Base-by-base conservation (phyloP, 2,113 vertebrate genomes). In the Promerops cafer region DNA sequence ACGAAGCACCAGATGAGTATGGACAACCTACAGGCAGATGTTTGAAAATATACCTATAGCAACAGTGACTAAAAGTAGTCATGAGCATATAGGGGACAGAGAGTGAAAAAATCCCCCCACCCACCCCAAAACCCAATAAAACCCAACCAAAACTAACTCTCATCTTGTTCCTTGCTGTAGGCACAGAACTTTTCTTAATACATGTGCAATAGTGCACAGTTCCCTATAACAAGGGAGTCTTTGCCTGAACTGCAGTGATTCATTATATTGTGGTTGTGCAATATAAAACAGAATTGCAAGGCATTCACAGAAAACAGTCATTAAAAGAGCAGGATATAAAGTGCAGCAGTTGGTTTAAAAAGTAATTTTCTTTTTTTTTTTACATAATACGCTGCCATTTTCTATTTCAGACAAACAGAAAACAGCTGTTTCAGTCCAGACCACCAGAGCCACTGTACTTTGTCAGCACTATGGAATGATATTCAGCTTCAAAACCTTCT, bases 361-460 rank as follows among this genome's bases (percentile, higher is more conserved):
- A 31, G 3, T 16, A 28, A 15, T 56, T 45, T 44, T 44, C 5
- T 9, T 30, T 68, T 44, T 76, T 44, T 71, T 50, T 74, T 18
- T 11, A 31, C 5, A 8, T 74, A 66, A n/a, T 30, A 76, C 3
- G 16, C 35, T 14, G 35, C 45, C 35, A 56, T 88, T 88, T 80
- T 66, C 17, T 77, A 54, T 61, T 84, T 64, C 68, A 88, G 63
- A 14, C 42, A 77, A 77, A 83, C 69, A 72, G 40, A 27, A 90
- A 80, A n/a, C 21, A 80, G 68, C 75, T 78, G 39, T 77, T 90
- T 90, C 90, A 92, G 64, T 75, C 64, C 95, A 94, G 86, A 83
- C 22, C 39, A 75, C 60, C 56, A 60, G 56, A 89, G 66, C 45
- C n/a, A 39, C 76, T 92, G 93, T 31, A 87, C 47, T 93, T 86